Conservation (phyloP, 2,113 vertebrate species). For the Opisthocomus hoazin region DNA sequence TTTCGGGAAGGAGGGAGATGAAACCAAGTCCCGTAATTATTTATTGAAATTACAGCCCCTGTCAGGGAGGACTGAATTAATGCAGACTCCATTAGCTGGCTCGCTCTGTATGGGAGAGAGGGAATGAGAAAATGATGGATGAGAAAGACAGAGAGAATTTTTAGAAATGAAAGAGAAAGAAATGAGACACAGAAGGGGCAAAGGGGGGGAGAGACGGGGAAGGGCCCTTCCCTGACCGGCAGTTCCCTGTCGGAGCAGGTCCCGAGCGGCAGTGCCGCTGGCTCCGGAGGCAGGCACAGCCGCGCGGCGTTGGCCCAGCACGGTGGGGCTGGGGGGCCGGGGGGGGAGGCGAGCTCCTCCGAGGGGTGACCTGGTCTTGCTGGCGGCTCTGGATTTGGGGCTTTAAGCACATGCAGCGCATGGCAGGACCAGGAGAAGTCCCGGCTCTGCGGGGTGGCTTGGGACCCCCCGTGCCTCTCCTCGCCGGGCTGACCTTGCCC, state of each 20-base stretch:
- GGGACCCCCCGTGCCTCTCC: not conserved
- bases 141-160: conserved; percentile 45
- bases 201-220: not conserved
- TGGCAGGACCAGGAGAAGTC: not conserved
- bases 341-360: no score
- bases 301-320: not conserved
- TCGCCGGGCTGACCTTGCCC: not conserved
- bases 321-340: fast-evolving
- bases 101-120: conserved; percentile 51
- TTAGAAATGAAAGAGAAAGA: conserved; percentile 38
- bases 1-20: conserved; percentile 30
- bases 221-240: not conserved
- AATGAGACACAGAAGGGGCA: not conserved
- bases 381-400: not conserved
- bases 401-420: fast-evolving
- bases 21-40: conserved; percentile 61
- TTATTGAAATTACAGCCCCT: conserved; percentile 66
- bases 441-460: fast-evolving
- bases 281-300: no score
- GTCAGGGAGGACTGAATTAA: conserved; percentile 64
- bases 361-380: no score
- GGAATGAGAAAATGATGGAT: conserved; percentile 73
- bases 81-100: conserved; percentile 70
- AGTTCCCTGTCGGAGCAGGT: not conserved
- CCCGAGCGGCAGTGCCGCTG: not conserved